Conservation (phyloP, 2,888 invertebrate genomes). For the Amphipoea oculea region DNA sequence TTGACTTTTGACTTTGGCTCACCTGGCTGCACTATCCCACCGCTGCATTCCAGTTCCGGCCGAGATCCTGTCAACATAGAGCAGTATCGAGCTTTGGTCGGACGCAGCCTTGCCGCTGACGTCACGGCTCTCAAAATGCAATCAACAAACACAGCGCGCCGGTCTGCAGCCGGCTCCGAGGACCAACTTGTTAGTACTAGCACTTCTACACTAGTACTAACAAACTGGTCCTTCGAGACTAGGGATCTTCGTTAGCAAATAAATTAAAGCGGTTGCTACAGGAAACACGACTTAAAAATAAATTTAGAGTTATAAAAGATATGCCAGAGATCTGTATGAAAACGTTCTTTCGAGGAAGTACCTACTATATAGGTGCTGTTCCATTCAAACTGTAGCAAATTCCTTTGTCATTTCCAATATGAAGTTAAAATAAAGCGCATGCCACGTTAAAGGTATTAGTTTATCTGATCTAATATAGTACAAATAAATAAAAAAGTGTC, state of each 20-base stretch:
- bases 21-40: not conserved
- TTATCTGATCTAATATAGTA: too few relatives aligned
- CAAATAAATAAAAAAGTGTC: too few relatives aligned
- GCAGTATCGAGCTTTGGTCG: slow-evolving; percentile 1
- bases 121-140: slow-evolving; percentile 42
- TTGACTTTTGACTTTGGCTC: too few relatives aligned
- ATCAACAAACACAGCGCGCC: slow-evolving; percentile 46
- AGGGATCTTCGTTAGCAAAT: slow-evolving; percentile 6
- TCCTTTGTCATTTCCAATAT: not conserved
- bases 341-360: not conserved
- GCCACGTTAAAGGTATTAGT: not conserved
- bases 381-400: not conserved
- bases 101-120: slow-evolving; percentile 21
- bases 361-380: not conserved
- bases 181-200: slow-evolving; percentile 21
- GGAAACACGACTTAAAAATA: not conserved
- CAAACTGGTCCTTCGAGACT: slow-evolving; percentile 2
- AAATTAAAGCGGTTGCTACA: not conserved
- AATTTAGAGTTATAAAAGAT: not conserved
- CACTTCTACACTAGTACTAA: not conserved
- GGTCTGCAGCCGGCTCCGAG: slow-evolving; percentile 14
- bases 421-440: not conserved
- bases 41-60: not conserved
- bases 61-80: not conserved
- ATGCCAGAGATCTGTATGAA: not conserved